A percentile compares a stretch with the other conserved stretches of the same genome.
Evolutionary conservation across 2,113 vertebrate species (phyloP).

Genomic region (Onychostoma macrolepis): DNA sequence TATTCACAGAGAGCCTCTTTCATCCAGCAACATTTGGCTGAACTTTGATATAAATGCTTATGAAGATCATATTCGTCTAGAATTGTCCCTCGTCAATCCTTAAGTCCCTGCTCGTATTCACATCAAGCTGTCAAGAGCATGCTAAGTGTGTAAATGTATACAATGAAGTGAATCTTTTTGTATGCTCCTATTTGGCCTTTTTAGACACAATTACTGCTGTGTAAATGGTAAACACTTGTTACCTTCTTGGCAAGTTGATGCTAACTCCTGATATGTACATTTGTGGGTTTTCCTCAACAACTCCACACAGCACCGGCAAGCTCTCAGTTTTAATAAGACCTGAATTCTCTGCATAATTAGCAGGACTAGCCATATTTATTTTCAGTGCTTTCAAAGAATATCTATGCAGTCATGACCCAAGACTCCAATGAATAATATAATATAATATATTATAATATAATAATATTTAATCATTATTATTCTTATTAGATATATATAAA

Average conservation of each 20-base stretch:
- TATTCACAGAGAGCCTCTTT: constrained; percentile 37
- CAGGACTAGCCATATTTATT: background rate
- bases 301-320: background rate
- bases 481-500: too few species aligned
- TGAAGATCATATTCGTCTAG: constrained; percentile 26
- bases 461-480: background rate
- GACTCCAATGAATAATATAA: background rate
- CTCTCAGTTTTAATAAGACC: constrained; percentile 4
- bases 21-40: constrained; percentile 13
- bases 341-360: constrained; percentile 10
- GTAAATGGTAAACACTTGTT: constrained; percentile 11
- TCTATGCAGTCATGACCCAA: background rate
- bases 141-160: background rate
- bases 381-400: background rate
- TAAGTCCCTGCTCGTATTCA: background rate
- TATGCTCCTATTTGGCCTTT: background rate
- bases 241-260: background rate
- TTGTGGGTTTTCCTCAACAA: background rate
- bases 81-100: constrained; percentile 4
- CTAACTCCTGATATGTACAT: background rate
- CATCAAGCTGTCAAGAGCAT: background rate
- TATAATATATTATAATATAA: background rate
- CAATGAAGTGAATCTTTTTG: background rate
- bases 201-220: background rate
- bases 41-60: constrained; percentile 19